Percentiles rank a stretch among this genome's conserved stretches.
Evolutionary conservation across 1,140 invertebrate species (phyloP).

Genomic region (Drosophila busckii): DNA sequence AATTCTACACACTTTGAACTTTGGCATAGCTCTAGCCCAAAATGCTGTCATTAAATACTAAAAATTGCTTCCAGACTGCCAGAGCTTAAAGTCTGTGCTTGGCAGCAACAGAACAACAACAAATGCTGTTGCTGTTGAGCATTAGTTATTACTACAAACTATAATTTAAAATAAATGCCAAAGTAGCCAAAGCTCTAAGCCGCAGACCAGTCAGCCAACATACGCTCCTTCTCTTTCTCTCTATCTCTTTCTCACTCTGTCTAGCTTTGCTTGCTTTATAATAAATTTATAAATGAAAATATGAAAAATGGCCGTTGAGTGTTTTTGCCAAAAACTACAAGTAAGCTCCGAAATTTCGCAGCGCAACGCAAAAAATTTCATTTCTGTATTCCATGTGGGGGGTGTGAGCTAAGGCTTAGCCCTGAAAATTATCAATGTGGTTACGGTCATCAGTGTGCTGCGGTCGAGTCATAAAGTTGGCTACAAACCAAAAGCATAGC

Average conservation of each 20-base stretch:
- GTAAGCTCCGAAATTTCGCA: constrained; percentile 60
- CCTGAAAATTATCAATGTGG: too few species aligned
- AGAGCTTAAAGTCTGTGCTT: constrained; percentile 55
- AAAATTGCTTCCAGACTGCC: constrained; percentile 37
- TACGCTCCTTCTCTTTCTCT: constrained; percentile 14
- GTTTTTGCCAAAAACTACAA: constrained; percentile 73
- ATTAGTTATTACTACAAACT: constrained; percentile 72
- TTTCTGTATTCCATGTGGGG: not conserved
- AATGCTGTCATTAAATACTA: constrained; percentile 30
- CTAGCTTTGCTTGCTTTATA: constrained; percentile 58
- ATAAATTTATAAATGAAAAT: constrained; percentile 76
- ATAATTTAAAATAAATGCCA: constrained; percentile 76
- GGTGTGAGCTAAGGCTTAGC: constrained; percentile 4
- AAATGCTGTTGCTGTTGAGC: constrained; percentile 31
- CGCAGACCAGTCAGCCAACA: constrained; percentile 35
- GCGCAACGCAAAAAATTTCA: constrained; percentile 23
- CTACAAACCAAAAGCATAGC: too few species aligned
- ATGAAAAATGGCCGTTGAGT: constrained; percentile 75
- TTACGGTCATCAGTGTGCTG: constrained; percentile 49
- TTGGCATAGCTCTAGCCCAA: constrained; percentile 4
- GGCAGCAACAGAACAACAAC: constrained; percentile 29
- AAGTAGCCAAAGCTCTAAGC: constrained; percentile 66
- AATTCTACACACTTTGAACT: constrained; percentile 4
- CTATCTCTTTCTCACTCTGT: not conserved
- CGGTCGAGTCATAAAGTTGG: constrained; percentile 28